Evolutionary conservation across 2,888 invertebrate genomes (phyloP).

Genomic region (Thysanoteuthis rhombus): DNA sequence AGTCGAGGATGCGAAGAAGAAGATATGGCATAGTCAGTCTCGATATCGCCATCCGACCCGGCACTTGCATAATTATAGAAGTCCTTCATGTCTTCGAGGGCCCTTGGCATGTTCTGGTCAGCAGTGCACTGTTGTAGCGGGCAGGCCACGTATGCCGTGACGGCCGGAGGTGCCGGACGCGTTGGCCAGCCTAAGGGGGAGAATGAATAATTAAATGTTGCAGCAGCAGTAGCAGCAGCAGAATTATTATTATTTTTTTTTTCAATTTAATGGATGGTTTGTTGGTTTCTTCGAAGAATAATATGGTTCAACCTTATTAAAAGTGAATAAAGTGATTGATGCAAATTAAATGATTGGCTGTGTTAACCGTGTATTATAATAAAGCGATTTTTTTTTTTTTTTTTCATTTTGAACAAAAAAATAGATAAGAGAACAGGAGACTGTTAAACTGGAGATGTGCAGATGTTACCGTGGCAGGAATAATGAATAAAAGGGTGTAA

Average conservation of each 20-base stretch:
- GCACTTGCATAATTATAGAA: slow-evolving; percentile 54
- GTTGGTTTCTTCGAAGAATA: no score
- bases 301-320: no score
- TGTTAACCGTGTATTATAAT: no score
- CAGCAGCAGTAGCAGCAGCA: neutral
- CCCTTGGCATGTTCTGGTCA: slow-evolving; percentile 23
- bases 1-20: slow-evolving; percentile 42
- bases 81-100: slow-evolving; percentile 34
- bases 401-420: neutral
- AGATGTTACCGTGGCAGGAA: neutral
- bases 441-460: neutral
- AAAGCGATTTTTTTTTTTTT: neutral
- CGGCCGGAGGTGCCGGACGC: slow-evolving; percentile 16
- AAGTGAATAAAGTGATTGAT: no score
- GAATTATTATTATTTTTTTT: neutral
- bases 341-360: no score
- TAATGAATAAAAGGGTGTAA: neutral
- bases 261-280: no score
- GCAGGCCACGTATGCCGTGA: slow-evolving; percentile 26
- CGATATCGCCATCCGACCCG: slow-evolving; percentile 61
- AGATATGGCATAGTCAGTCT: slow-evolving; percentile 44
- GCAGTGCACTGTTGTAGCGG: slow-evolving; percentile 31
- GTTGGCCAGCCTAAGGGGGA: slow-evolving; percentile 29
- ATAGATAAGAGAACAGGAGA: neutral
- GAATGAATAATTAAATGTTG: slow-evolving; percentile 14